Evolutionary conservation across 2,113 vertebrate species (phyloP).

Genomic region (Poeciliopsis occidentalis): DNA sequence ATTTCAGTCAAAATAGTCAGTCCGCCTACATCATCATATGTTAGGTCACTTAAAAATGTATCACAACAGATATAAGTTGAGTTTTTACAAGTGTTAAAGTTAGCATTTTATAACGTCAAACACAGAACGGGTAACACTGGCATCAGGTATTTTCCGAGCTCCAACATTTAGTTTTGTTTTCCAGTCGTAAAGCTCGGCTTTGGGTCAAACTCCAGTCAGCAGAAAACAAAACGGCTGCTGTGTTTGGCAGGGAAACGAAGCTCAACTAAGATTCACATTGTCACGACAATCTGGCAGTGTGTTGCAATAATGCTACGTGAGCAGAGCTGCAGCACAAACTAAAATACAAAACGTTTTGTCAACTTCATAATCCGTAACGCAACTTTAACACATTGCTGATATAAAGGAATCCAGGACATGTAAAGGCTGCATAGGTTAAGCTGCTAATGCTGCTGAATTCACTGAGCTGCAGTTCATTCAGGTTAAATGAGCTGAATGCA

Average conservation of each 20-base stretch:
- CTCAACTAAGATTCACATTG: no score
- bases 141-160: not conserved
- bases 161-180: not conserved
- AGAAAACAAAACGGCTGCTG: not conserved
- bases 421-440: no score
- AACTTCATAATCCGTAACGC: not conserved
- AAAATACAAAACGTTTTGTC: not conserved
- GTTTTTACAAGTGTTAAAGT: not conserved
- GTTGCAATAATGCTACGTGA: no score
- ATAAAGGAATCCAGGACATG: not conserved
- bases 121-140: not conserved
- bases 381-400: not conserved
- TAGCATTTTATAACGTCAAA: not conserved
- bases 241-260: no score
- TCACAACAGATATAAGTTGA: not conserved
- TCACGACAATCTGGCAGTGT: no score
- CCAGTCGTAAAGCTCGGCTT: not conserved
- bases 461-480: no score
- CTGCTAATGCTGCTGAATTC: not conserved
- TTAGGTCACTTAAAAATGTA: not conserved
- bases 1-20: not conserved
- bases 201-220: no score
- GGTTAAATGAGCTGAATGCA: no score
- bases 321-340: not conserved
- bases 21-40: not conserved